These are phyloP conservation scores for Xyliphius kryptos DNA, from an alignment of 2,113 vertebrate genomes.

Conservation along the genomic window DNA sequence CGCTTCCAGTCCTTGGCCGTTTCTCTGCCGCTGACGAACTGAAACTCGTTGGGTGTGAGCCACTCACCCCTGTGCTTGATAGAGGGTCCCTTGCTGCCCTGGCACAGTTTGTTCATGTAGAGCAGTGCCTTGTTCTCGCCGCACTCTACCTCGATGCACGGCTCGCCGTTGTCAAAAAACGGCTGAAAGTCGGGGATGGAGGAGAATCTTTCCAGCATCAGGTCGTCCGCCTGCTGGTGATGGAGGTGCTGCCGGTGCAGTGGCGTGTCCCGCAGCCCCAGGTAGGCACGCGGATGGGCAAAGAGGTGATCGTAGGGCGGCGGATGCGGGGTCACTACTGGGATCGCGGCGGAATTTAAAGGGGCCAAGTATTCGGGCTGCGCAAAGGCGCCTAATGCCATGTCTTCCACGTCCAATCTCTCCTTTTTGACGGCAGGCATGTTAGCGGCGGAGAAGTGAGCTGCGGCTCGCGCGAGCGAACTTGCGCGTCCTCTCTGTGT, in stretches of 20 bases:
- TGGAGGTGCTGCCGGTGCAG: too few species aligned
- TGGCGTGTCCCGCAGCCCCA: too few species aligned
- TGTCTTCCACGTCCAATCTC: slow-evolving; percentile 83
- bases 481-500: slow-evolving; percentile 63
- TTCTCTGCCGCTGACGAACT: slow-evolving; percentile 96
- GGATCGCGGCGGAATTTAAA: slow-evolving; percentile 77
- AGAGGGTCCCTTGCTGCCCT: slow-evolving; percentile 94
- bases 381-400: slow-evolving; percentile 84
- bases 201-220: slow-evolving; percentile 85
- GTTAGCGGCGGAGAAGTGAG: slow-evolving; percentile 54
- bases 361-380: slow-evolving; percentile 83
- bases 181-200: slow-evolving; percentile 92
- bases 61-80: slow-evolving; percentile 95
- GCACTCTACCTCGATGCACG: slow-evolving; percentile 97
- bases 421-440: slow-evolving; percentile 98
- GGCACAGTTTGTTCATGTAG: slow-evolving; percentile 94
- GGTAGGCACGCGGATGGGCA: slow-evolving; percentile 74
- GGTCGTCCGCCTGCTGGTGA: slow-evolving; percentile 79
- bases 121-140: slow-evolving; percentile 94
- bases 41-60: slow-evolving; percentile 97
- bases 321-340: slow-evolving; percentile 83
- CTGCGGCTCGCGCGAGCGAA: slow-evolving; percentile 59
- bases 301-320: slow-evolving; percentile 82
- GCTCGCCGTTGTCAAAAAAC: slow-evolving; percentile 90
- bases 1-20: slow-evolving; percentile 97